Evolutionary conservation across 2,797 vertebrate species (phyloP).

Genomic region (Hemitrygon akajei): DNA sequence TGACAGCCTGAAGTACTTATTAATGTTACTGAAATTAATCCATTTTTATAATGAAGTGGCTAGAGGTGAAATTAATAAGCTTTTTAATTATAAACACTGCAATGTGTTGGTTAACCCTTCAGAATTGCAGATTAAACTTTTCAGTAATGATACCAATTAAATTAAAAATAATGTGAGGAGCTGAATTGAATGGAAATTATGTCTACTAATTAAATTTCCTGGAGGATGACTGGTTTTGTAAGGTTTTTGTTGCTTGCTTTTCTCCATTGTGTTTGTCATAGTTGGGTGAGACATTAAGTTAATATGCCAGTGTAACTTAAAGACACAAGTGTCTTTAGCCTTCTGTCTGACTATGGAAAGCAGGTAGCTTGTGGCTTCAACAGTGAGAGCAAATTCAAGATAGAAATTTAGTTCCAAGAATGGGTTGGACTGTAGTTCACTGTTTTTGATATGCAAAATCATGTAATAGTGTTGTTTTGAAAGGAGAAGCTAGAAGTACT

Average conservation of each 20-base stretch:
- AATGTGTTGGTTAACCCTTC: conserved; percentile 16
- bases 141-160: conserved; percentile 2
- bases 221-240: background rate
- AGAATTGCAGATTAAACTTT: conserved; percentile 2
- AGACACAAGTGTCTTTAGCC: background rate
- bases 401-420: background rate
- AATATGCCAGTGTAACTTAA: background rate
- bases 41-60: conserved; percentile 26
- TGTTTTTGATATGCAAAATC: background rate
- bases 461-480: background rate
- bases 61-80: conserved; percentile 29
- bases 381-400: background rate
- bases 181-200: conserved; percentile 7
- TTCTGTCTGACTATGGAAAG: background rate
- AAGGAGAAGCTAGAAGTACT: background rate
- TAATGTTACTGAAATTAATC: conserved; percentile 28
- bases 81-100: conserved; percentile 2
- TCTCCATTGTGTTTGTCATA: background rate
- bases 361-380: background rate
- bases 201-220: background rate
- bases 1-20: conserved; percentile 10
- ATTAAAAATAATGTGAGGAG: background rate
- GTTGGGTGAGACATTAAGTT: background rate
- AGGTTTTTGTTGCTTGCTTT: background rate
- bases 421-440: background rate